A percentile compares a stretch with the other conserved stretches of the same genome.
phyloP scores from a whole-genome alignment of 2,113 vertebrate genomes.

The Gavialis gangeticus region DNA sequence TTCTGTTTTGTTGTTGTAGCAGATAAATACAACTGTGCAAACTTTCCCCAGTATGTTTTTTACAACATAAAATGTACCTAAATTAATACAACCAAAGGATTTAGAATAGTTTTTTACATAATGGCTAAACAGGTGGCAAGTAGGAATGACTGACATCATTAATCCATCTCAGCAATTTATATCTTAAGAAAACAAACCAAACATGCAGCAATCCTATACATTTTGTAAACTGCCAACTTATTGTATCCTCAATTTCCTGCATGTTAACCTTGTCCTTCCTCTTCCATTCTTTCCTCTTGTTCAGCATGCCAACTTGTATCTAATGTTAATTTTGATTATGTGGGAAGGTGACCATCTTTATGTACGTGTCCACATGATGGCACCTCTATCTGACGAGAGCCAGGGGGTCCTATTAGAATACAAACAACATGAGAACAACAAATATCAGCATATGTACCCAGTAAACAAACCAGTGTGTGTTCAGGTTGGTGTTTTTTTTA shows the following conservation, averaged over 20 bases:
- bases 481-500: not conserved
- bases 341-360: not conserved
- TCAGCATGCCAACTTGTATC: conserved; percentile 1
- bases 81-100: not conserved
- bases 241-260: conserved; percentile 4
- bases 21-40: not conserved
- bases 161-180: not conserved
- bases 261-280: conserved; percentile 23
- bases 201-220: not conserved
- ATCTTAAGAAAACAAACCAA: conserved; percentile 15
- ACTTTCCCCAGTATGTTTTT: not conserved
- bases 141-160: not conserved
- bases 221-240: not conserved
- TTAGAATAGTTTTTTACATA: not conserved
- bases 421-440: not conserved
- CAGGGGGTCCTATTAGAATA: not conserved
- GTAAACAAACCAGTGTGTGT: not conserved
- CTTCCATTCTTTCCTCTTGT: not conserved
- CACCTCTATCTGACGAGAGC: not conserved
- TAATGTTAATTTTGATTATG: conserved; percentile 40
- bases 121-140: not conserved
- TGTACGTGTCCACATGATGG: not conserved
- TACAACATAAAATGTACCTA: not conserved
- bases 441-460: not conserved
- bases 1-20: not conserved